Evolutionary conservation across 2,888 invertebrate species (phyloP), one percentile per base, ranked within the genome.

Genomic region (Cremastobaeus sp.): DNA sequence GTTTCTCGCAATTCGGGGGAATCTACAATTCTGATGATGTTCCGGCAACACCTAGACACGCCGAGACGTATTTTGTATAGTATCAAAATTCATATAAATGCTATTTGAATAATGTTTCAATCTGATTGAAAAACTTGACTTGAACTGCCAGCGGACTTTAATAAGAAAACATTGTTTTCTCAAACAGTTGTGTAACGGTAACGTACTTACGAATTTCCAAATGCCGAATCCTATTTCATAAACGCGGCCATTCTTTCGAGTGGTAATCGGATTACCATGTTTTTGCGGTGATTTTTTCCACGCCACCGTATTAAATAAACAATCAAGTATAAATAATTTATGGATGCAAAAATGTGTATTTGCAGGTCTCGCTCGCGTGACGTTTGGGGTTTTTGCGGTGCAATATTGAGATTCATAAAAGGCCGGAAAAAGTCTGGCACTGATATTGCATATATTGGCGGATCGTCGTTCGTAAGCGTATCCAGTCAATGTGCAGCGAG

Each of bases 1-100:
- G 64, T 55, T 69, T 66, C 69, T 50, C 64, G 32, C 52, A 14
- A 21, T 12, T 52, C 35, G 18, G 35, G n/a, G 50, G 28, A 65
- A 74, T 74, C 48, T 74, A 65, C 69, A 74, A 74, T 74, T 74
- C 74, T 60, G 55, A 74, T 74, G 65, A 65, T 65, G 41, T 54
- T 47, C 54, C 52, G 18, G 41, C 59, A 54, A 65, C 69, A 69
- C 32, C 52, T 35, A 37, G 41, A 57, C 52, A 48, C 15, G 21
- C 34, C 21, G 35, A 54, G 74, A 70, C 54, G 43, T 62, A 62
- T 70, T 70, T 52, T 60, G 35, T 74, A 70, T 66, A 48, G 48
- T 65, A 74, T 74, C 65, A 65, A 70, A 74, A 74, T 65, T 70
- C 69, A 35, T 55, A 70, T 64, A 65, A 70, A 70, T 70, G 47